Conservation (phyloP, 2,888 invertebrate species). For the Ichneumoninae sp. region DNA sequence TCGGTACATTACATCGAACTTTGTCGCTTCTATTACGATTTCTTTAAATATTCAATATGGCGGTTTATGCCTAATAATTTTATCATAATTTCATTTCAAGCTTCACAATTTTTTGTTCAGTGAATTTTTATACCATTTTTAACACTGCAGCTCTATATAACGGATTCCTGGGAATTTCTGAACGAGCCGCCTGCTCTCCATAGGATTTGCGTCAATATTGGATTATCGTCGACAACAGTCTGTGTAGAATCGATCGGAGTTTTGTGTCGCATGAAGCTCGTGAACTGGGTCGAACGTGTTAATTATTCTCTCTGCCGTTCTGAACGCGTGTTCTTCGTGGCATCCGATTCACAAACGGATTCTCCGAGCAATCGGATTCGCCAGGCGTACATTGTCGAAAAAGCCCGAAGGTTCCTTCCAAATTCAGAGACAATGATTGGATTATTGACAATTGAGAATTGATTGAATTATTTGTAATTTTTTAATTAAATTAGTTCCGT, state of each 20-base stretch:
- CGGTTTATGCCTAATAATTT: not conserved
- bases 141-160: not conserved
- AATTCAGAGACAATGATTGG: not conserved
- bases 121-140: not conserved
- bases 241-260: not conserved
- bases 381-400: not conserved
- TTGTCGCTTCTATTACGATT: not conserved
- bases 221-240: not conserved
- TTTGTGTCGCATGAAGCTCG: not conserved
- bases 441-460: not conserved
- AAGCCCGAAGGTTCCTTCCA: not conserved
- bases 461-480: not conserved
- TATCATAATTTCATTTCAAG: not conserved
- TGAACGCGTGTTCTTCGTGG: not conserved
- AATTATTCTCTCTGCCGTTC: slow-evolving; percentile 35
- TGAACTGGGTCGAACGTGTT: slow-evolving; percentile 34
- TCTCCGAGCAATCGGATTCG: slow-evolving; percentile 21
- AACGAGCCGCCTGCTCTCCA: not conserved
- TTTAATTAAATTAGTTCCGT: not conserved
- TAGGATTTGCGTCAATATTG: not conserved
- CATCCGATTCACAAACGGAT: slow-evolving; percentile 29
- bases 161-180: not conserved
- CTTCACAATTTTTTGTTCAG: not conserved
- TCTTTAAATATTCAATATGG: not conserved
- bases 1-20: not conserved